Percentiles rank a stretch among this genome's conserved stretches.
Evolutionary conservation across 2,797 vertebrate species (phyloP).

Genomic region (Centroberyx gerrardi): DNA sequence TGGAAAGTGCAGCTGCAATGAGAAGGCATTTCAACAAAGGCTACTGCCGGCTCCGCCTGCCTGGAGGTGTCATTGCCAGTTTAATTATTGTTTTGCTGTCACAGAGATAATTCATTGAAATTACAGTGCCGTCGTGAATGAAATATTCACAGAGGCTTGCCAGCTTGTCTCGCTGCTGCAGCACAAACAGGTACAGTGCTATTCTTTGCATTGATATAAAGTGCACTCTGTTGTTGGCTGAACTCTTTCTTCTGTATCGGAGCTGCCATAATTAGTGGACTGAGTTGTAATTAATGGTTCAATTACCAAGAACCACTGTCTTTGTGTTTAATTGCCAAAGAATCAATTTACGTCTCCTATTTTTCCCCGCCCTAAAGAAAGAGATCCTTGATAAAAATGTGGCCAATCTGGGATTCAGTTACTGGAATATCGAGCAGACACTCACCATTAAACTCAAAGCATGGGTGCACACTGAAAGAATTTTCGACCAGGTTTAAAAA

Average conservation of each 20-base stretch:
- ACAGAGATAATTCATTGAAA: constrained; percentile 79
- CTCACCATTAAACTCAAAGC: constrained; percentile 58
- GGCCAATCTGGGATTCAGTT: constrained; percentile 58
- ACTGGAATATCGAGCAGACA: constrained; percentile 58
- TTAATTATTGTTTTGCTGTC: constrained; percentile 79
- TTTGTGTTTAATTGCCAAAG: constrained; percentile 73
- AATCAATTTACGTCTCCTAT: constrained; percentile 61
- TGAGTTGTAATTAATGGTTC: constrained; percentile 76
- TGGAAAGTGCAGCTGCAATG: constrained; percentile 22
- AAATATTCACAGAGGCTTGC: constrained; percentile 57
- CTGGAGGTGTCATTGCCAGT: constrained; percentile 67
- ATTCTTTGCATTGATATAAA: constrained; percentile 37
- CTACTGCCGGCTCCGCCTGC: constrained; percentile 29
- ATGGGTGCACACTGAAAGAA: constrained; percentile 36
- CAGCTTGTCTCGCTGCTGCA: constrained; percentile 48
- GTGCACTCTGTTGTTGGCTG: constrained; percentile 38
- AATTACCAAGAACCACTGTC: constrained; percentile 62
- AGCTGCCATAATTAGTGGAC: constrained; percentile 51
- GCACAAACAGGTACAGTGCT: constrained; percentile 49
- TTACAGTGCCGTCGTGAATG: constrained; percentile 64
- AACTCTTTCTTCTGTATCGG: constrained; percentile 33
- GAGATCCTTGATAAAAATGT: constrained; percentile 50
- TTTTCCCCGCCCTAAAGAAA: constrained; percentile 33
- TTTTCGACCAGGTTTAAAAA: constrained; percentile 40
- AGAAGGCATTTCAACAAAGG: constrained; percentile 45